phyloP scores from a whole-genome alignment of 2,797 vertebrate species.

The Halcyon leucocephala region DNA sequence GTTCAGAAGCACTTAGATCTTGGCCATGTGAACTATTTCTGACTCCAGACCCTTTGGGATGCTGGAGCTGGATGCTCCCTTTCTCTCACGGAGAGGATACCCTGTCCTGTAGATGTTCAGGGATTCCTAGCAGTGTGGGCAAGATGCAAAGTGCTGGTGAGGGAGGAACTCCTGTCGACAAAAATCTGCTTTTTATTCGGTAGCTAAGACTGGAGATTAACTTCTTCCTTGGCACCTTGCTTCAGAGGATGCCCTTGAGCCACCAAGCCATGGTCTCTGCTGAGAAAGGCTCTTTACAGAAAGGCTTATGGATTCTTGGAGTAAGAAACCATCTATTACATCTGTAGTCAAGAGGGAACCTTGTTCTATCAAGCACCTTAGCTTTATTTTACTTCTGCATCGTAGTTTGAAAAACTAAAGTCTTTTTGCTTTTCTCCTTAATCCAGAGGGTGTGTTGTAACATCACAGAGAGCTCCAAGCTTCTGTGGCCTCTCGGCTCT shows the following conservation, averaged over 20 bases:
- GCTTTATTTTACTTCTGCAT: neutral
- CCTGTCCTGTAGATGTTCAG: neutral
- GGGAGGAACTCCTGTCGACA: neutral
- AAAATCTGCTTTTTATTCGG: neutral
- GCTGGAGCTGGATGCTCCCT: neutral
- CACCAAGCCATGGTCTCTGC: neutral
- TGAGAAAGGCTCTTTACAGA: neutral
- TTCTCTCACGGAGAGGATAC: neutral
- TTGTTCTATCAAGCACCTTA: neutral
- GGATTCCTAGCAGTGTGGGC: neutral
- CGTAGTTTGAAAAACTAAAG: neutral
- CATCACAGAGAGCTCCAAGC: neutral
- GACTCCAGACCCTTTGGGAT: neutral
- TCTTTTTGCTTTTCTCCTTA: neutral
- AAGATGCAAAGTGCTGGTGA: neutral
- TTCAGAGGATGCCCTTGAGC: neutral
- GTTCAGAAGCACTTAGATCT: neutral
- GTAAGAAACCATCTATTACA: neutral
- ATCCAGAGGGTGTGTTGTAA: neutral
- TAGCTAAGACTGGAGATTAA: neutral
- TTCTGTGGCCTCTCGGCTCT: neutral
- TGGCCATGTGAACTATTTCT: neutral
- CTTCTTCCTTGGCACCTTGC: neutral
- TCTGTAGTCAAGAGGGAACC: neutral
- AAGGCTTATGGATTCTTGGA: neutral